Conservation (phyloP, 2,113 vertebrate species). For the Myotis yumanensis region DNA sequence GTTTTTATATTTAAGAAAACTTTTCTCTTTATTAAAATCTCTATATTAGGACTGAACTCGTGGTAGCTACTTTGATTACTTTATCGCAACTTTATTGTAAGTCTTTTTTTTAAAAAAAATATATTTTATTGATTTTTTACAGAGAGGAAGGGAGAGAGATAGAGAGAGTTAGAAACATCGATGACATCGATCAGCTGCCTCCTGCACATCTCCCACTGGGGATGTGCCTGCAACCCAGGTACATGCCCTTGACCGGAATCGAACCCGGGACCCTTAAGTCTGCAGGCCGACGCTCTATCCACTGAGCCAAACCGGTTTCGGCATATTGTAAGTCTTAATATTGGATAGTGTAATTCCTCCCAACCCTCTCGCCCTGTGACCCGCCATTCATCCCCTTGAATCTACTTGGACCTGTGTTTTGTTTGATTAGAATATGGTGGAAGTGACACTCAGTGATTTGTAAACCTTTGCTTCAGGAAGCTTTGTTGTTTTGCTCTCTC, state of each 20-base stretch:
- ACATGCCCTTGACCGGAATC: too few relatives aligned
- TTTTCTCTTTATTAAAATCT: conserved; percentile 5
- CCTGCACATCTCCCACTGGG: too few relatives aligned
- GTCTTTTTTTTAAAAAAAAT: too few relatives aligned
- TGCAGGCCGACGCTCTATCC: too few relatives aligned
- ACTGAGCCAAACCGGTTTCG: too few relatives aligned
- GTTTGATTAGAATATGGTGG: neutral
- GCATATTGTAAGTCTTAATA: conserved; percentile 32
- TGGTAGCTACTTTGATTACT: neutral
- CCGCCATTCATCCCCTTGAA: neutral
- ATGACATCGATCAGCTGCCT: too few relatives aligned
- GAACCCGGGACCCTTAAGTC: too few relatives aligned
- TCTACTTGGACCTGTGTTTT: neutral
- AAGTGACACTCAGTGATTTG: neutral
- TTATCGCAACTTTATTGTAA: neutral
- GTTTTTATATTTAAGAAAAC: neutral
- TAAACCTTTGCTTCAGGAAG: neutral
- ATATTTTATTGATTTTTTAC: too few relatives aligned
- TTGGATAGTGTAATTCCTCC: neutral
- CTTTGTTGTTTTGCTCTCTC: neutral
- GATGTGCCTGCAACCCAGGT: too few relatives aligned
- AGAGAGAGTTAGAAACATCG: too few relatives aligned
- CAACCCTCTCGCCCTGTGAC: neutral
- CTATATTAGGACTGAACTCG: neutral
- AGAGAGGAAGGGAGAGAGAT: too few relatives aligned